These are phyloP conservation scores for Andrena minutula DNA, from an alignment of 2,888 invertebrate genomes.

Conservation along the genomic window DNA sequence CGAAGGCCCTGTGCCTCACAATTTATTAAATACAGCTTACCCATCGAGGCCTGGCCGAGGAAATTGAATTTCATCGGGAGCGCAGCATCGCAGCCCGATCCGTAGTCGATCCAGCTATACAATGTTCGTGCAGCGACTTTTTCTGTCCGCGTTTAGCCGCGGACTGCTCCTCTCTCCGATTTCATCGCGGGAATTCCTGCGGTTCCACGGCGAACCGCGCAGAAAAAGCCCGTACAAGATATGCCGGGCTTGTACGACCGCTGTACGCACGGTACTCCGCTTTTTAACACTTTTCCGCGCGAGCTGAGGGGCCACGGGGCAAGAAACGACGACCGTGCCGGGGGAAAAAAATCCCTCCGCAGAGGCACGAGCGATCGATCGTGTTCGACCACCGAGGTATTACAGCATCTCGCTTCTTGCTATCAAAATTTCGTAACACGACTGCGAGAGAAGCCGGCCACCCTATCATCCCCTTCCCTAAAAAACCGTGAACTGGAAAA, in stretches of 20 bases:
- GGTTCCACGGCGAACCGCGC: constrained; percentile 68
- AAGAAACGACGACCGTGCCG: constrained; percentile 2
- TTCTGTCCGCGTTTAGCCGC: not conserved
- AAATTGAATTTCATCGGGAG: constrained; percentile 21
- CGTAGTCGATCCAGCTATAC: not conserved
- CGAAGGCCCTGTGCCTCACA: not conserved
- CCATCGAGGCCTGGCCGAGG: not conserved
- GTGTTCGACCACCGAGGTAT: constrained; percentile 16
- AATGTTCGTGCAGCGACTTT: constrained; percentile 21
- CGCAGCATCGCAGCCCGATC: not conserved
- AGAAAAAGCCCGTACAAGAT: constrained; percentile 60
- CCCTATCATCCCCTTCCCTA: not conserved
- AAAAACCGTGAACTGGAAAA: constrained; percentile 17
- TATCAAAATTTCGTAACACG: constrained; percentile 25
- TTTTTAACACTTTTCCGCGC: constrained; percentile 48
- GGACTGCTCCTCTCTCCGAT: constrained; percentile 44
- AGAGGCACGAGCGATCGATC: constrained; percentile 33
- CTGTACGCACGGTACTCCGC: constrained; percentile 54
- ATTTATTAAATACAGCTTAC: not conserved
- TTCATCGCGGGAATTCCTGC: constrained; percentile 69
- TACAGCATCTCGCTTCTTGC: constrained; percentile 10
- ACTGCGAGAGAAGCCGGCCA: not conserved
- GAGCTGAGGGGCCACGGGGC: not conserved
- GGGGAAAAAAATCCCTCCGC: constrained; percentile 10
- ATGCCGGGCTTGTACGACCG: constrained; percentile 62